Percentiles rank a stretch among this genome's conserved stretches.
phyloP scores from a whole-genome alignment of 2,888 invertebrate species.

The Pandemis heparana region DNA sequence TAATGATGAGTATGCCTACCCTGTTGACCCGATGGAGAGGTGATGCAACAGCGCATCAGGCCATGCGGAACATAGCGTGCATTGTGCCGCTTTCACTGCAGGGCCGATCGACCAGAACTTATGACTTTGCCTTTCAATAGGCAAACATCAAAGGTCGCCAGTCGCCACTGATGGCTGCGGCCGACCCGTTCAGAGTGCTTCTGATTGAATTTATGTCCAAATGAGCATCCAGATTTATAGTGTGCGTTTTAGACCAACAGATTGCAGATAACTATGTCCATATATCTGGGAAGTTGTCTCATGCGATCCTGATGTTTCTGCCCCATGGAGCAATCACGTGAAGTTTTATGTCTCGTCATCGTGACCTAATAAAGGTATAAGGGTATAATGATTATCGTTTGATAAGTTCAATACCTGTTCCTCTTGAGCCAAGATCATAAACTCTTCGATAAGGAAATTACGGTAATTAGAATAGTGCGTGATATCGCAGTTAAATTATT shows the following conservation, averaged over 20 bases:
- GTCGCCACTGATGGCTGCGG: background rate
- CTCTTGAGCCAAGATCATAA: background rate
- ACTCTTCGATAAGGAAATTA: no score
- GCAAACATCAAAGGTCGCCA: conserved; percentile 3
- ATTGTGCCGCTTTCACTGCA: conserved; percentile 31
- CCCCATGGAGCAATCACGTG: no score
- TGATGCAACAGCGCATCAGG: conserved; percentile 12
- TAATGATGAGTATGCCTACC: background rate
- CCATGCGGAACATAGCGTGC: conserved; percentile 7
- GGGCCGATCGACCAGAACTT: conserved; percentile 32
- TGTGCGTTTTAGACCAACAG: no score
- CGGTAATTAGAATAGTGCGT: no score
- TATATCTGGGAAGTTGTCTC: no score
- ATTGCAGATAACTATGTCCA: no score
- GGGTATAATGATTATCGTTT: background rate
- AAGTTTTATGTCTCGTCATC: background rate
- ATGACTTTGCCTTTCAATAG: conserved; percentile 5
- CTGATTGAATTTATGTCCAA: background rate
- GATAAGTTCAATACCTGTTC: background rate
- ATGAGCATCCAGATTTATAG: background rate
- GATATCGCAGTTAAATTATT: no score
- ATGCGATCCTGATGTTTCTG: no score
- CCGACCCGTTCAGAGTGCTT: background rate
- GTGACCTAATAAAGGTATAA: background rate
- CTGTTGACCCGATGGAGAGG: background rate